phyloP scores from a whole-genome alignment of 2,113 vertebrate genomes.

The Eublepharis macularius region DNA sequence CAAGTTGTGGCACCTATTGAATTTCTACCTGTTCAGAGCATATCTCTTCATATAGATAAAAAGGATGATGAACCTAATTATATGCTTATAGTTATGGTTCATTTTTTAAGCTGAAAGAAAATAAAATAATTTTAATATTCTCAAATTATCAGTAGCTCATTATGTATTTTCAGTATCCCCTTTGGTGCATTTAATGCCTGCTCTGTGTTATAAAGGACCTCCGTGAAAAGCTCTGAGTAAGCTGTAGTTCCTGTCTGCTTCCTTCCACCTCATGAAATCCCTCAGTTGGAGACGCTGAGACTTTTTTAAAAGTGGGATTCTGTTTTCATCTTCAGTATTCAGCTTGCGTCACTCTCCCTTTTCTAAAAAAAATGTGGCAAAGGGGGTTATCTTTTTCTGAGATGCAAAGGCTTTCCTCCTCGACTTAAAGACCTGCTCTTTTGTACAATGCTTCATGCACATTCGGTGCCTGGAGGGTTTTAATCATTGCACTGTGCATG shows the following conservation, averaged over 20 bases:
- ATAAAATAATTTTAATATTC: not conserved
- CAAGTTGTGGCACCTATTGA: not conserved
- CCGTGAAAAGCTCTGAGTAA: not conserved
- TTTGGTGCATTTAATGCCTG: not conserved
- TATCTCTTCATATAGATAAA: not conserved
- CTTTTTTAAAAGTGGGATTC: constrained; percentile 1
- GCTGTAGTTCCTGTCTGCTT: not conserved
- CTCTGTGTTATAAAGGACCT: not conserved
- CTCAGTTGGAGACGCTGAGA: not conserved
- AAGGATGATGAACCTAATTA: not conserved
- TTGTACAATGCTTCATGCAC: constrained; percentile 27
- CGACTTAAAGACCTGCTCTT: constrained; percentile 33
- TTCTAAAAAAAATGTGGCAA: not conserved
- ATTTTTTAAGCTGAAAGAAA: not conserved
- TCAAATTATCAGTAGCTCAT: not conserved
- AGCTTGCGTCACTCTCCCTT: constrained; percentile 53
- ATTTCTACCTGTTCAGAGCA: not conserved
- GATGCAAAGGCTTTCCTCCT: constrained; percentile 42
- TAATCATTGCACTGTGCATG: constrained; percentile 40
- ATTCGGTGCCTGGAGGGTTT: constrained; percentile 51
- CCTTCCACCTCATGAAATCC: not conserved
- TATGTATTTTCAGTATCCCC: not conserved
- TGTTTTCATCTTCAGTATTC: constrained; percentile 41
- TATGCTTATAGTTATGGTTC: not conserved
- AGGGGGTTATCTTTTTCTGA: constrained; percentile 38